Evolutionary conservation across 2,113 vertebrate species (phyloP).

Genomic region (Strigops habroptila): DNA sequence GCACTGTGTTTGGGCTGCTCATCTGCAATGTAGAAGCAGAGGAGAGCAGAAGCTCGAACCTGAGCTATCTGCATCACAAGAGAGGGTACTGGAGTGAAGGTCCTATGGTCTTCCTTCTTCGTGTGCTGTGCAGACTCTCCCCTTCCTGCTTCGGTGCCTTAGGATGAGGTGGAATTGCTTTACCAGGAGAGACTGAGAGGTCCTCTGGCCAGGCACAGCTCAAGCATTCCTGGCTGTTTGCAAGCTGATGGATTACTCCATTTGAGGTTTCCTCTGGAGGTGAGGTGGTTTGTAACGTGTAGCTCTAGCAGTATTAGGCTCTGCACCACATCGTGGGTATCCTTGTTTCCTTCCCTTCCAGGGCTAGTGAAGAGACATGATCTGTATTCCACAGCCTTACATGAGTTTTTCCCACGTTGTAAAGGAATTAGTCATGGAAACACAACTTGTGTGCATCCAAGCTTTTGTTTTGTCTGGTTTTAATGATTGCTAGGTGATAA

Average conservation of each 20-base stretch:
- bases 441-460: background rate
- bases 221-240: background rate
- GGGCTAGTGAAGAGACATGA: background rate
- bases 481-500: background rate
- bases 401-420: background rate
- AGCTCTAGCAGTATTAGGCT: background rate
- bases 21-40: background rate
- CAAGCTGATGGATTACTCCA: background rate
- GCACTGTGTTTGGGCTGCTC: background rate
- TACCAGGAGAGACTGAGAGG: background rate
- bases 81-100: background rate
- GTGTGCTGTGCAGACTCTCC: too few relatives aligned
- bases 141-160: background rate
- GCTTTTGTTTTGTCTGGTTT: background rate
- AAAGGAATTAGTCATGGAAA: background rate
- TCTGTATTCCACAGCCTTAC: background rate
- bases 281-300: background rate
- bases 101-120: background rate
- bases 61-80: background rate
- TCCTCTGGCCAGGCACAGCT: background rate
- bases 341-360: background rate
- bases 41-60: background rate
- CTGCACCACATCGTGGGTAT: accelerated
- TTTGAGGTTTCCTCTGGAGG: background rate
- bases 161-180: background rate